Percentiles rank a stretch among this genome's conserved stretches.
These are phyloP conservation scores for Bubo blakistoni DNA, from an alignment of 2,113 vertebrate species.

Conservation along the genomic window DNA sequence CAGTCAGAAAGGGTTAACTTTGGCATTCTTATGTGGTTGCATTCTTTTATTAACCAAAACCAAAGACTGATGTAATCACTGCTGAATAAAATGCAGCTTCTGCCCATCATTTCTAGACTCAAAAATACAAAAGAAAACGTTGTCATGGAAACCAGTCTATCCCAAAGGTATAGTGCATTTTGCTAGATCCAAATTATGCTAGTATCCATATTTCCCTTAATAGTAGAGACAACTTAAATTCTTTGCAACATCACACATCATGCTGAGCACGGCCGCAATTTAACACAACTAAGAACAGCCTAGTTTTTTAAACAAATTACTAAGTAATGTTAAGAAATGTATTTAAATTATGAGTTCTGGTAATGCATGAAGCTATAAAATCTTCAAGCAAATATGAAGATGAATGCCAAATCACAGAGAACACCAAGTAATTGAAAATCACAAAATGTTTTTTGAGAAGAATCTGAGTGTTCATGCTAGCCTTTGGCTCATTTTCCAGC, in stretches of 20 bases:
- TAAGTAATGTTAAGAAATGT: not conserved
- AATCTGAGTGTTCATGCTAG: not conserved
- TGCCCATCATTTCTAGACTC: conserved; percentile 50
- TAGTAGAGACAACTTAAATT: not conserved
- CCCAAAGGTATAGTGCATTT: conserved; percentile 58
- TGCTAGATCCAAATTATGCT: conserved; percentile 47
- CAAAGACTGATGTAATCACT: conserved; percentile 34
- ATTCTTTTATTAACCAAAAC: not conserved
- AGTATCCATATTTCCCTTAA: conserved; percentile 7
- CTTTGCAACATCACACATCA: not conserved
- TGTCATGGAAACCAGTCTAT: conserved; percentile 69
- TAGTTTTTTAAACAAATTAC: not conserved
- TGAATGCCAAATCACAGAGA: not conserved
- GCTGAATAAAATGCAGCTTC: conserved; percentile 20
- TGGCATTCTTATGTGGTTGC: not conserved
- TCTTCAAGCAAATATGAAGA: not conserved
- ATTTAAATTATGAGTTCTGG: not conserved
- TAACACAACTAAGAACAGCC: not conserved
- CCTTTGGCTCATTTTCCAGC: not conserved
- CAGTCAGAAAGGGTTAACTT: not conserved
- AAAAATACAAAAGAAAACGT: conserved; percentile 64
- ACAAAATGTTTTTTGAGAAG: not conserved
- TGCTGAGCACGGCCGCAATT: not conserved
- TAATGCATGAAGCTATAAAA: not conserved
- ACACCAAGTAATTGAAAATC: not conserved